Base-by-base conservation (phyloP, 2,113 vertebrate genomes). In the Zapus hudsonius region DNA sequence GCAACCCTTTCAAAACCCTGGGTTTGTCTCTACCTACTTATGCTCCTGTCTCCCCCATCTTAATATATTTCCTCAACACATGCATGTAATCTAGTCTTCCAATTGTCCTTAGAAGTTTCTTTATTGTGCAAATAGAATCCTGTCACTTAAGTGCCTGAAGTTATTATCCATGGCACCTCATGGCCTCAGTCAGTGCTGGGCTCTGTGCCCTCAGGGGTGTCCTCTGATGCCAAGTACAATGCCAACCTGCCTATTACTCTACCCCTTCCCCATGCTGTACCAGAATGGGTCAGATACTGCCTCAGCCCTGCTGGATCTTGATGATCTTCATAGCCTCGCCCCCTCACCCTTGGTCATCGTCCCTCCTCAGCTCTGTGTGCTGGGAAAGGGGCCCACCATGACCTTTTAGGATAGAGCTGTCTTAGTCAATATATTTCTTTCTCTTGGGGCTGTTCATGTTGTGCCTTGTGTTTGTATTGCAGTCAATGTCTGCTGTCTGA, bases 31-130 rank as follows among this genome's bases (percentile, higher is more conserved):
- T 6, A 15, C 52, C 22, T 36, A 7, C 0, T 6, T 17, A n/a
- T 36, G 74, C 4, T 16, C n/a, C 5, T 33, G 16, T 23, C 38
- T 27, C 7, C 61, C 22, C 23, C 31, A 15, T 13, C 29, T 66
- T 66, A 66, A 2, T 33, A 9, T 29, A 66, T 66, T 40, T 1
- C 67, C 66, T 23, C 33, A 69, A n/a, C 31, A 22, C 63, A 36
- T 12, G 0, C 0, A 17, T 20, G 29, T 42, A 11, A 0, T 22
- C 20, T 11, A 0, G 0, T n/a, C 10, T 64, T n/a, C 75, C 33
- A 7, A 17, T 40, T 19, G 42, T 38, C 15, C 33, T 23, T 7
- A 1, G 1, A 6, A 6, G 25, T 15, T 15, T 40, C 12, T 29
- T 36, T 9, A 27, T 2, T 29, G 3, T 25, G 3, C 20, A 36